These are phyloP conservation scores for Mya arenaria DNA, from an alignment of 1,140 invertebrate genomes.

Conservation along the genomic window DNA sequence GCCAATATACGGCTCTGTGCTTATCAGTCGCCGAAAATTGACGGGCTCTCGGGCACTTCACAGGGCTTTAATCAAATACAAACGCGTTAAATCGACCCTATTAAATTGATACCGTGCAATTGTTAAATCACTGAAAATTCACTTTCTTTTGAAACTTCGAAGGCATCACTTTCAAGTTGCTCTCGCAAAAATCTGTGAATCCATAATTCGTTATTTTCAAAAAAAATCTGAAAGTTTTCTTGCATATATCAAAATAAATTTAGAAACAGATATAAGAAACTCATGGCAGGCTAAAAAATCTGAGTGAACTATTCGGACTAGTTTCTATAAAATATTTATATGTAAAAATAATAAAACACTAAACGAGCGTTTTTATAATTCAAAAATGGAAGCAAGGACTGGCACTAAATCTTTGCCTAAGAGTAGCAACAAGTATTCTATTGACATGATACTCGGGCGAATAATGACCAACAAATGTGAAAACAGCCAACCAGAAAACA, in stretches of 20 bases:
- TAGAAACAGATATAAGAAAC: no score
- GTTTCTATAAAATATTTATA: no score
- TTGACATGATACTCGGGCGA: constrained; percentile 49
- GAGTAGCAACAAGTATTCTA: constrained; percentile 30
- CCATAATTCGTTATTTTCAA: constrained; percentile 7
- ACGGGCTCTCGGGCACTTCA: background rate
- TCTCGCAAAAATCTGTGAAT: constrained; percentile 5
- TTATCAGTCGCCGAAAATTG: constrained; percentile 1
- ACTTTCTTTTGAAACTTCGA: constrained; percentile 34
- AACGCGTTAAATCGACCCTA: constrained; percentile 20
- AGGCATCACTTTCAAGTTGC: background rate
- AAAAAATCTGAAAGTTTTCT: no score
- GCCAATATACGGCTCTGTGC: constrained; percentile 5
- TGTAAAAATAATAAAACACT: no score
- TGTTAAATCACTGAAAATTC: constrained; percentile 21
- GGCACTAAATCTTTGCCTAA: background rate
- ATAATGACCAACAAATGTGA: constrained; percentile 30
- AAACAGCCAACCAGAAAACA: no score
- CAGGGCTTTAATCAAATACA: constrained; percentile 32
- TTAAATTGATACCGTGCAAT: constrained; percentile 44
- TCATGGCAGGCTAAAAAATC: no score
- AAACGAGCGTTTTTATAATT: no score
- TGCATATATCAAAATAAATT: no score
- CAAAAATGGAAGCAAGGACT: background rate
- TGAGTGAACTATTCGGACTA: no score